Base-by-base conservation (phyloP, 2,888 invertebrate genomes). In the Frankliniella intonsa region DNA sequence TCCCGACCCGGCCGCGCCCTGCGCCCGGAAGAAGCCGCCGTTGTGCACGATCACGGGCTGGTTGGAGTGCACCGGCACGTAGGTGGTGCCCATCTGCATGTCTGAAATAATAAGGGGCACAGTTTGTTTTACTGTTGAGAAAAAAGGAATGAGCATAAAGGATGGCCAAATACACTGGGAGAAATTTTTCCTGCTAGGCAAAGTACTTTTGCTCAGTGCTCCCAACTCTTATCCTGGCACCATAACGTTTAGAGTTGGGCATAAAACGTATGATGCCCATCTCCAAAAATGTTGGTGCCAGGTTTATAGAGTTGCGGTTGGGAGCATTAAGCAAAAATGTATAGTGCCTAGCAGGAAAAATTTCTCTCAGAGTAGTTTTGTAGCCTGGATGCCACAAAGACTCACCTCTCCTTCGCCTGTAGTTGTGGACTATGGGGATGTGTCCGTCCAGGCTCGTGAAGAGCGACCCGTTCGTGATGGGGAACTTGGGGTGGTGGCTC, bases 381-480 rank as follows among this genome's bases (percentile, higher is more conserved):
- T 1, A 8, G 38, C 38, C 38, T 38, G 38, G 5, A 38, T 38
- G 38, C 5, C 38, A 38, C 38, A 38, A 38, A 2, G 5, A 22
- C 51, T 10, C 22, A 83, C 88, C 88, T 84, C 87, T 87, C 83
- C 87, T 88, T 83, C 89, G 85, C 82, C 89, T 85, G 84, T 89
- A 89, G 85, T 89, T 89, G 83, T 89, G 89, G 69, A 89, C 88
- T 27, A 89, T 90, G 82, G 91, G 91, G 84, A 90, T 87, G 83
- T 90, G 86, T 12, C 91, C 91, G 85, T 91, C 91, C 79, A 91
- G 87, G 22, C 85, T 86, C 17, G 87, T 86, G 83, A 87, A 87
- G 81, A 87, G 85, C 12, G 91, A 91, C 76, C 91, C 91, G 85
- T 91, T 91, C 27, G 91, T 91, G 83, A 91, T 89, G 11, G 91